phyloP scores from a whole-genome alignment of 2,888 invertebrate species.

The Iphiclides podalirius region DNA sequence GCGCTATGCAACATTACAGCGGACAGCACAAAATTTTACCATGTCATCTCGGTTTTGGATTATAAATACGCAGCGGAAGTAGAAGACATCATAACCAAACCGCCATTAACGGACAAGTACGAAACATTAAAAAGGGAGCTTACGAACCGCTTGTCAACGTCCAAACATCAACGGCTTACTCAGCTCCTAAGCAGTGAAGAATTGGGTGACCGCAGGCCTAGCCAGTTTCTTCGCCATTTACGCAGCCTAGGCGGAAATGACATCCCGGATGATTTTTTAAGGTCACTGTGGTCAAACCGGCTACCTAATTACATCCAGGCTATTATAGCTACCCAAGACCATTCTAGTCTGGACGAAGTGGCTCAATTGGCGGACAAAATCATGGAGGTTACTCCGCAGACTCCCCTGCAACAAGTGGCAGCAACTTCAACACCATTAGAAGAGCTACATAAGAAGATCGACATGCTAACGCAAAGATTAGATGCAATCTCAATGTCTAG shows the following conservation, averaged over 20 bases:
- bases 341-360: not conserved
- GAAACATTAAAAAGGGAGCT: constrained; percentile 21
- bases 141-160: not conserved
- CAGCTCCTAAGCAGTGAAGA: not conserved
- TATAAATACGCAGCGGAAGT: constrained; percentile 7
- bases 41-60: constrained; percentile 19
- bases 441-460: too few species aligned
- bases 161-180: too few species aligned
- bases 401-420: not conserved
- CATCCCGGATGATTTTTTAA: not conserved
- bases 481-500: too few species aligned
- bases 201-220: not conserved
- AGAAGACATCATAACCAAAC: constrained; percentile 20
- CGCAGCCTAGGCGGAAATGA: not conserved
- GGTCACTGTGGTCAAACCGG: not conserved
- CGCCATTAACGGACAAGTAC: constrained; percentile 26
- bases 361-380: not conserved
- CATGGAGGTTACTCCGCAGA: not conserved
- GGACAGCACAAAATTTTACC: constrained; percentile 6
- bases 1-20: not conserved
- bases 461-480: too few species aligned
- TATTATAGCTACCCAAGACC: not conserved
- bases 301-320: not conserved
- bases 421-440: not conserved
- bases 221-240: not conserved